Conservation (phyloP, 1,140 invertebrate genomes). For the Scaptomyza hsui region DNA sequence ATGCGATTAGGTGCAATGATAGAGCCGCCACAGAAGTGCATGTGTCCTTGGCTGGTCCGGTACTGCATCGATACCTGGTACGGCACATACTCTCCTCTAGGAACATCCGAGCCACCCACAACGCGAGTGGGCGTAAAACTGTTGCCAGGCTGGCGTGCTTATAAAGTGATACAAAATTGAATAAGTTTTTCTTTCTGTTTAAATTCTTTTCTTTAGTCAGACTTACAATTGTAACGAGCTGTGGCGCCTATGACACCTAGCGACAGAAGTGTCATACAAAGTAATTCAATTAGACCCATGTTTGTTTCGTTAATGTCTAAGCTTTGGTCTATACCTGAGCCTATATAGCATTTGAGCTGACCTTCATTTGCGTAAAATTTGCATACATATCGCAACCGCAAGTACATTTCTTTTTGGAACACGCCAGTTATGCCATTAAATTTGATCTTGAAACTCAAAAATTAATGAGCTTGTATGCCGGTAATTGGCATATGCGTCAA, state of each 20-base stretch:
- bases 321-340: neutral
- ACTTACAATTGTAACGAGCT: constrained; percentile 58
- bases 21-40: constrained; percentile 83
- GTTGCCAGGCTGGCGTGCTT: constrained; percentile 54
- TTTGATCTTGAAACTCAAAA: constrained; percentile 76
- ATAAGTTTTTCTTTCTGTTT: neutral
- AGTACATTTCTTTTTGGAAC: constrained; percentile 29
- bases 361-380: constrained; percentile 53
- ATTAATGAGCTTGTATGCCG: constrained; percentile 52
- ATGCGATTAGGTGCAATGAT: constrained; percentile 74
- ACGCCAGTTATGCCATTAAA: constrained; percentile 69
- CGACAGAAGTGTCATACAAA: constrained; percentile 30
- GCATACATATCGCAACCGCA: constrained; percentile 60
- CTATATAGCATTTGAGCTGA: constrained; percentile 35
- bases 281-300: constrained; percentile 43
- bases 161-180: neutral
- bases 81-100: constrained; percentile 54
- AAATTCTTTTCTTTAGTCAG: neutral
- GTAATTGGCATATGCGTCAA: constrained; percentile 45
- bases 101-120: constrained; percentile 72
- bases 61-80: constrained; percentile 81
- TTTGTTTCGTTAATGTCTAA: constrained; percentile 29
- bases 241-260: neutral
- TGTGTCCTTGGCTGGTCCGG: constrained; percentile 32
- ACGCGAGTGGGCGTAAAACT: constrained; percentile 50